phyloP scores from a whole-genome alignment of 2,113 vertebrate genomes.

The Oceanites oceanicus region DNA sequence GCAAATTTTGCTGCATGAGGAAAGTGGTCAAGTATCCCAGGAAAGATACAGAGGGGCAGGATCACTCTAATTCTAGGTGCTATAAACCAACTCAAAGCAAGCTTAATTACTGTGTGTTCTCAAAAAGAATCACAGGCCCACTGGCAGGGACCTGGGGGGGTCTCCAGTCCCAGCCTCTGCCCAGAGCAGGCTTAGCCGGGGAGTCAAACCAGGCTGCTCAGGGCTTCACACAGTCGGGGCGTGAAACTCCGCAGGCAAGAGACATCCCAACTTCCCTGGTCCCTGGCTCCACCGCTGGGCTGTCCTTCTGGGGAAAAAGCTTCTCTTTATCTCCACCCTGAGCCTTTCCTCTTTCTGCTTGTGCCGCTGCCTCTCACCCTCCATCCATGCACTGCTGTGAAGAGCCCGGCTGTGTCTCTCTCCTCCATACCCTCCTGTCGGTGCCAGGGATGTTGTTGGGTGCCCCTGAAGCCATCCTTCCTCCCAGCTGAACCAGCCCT shows the following conservation, averaged over 20 bases:
- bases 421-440: rapidly evolving
- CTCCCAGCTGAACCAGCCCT: no score
- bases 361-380: neutral
- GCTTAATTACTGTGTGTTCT: neutral
- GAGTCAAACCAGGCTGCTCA: neutral
- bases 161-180: neutral
- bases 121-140: neutral
- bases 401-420: neutral
- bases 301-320: neutral
- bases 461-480: neutral
- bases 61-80: neutral
- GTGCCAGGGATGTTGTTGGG: neutral
- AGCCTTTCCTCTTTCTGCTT: neutral
- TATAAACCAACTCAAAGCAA: neutral
- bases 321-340: neutral
- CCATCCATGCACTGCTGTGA: neutral
- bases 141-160: neutral
- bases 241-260: neutral
- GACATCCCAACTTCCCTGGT: neutral
- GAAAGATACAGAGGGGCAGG: neutral
- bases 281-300: rapidly evolving
- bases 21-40: neutral
- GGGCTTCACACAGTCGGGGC: neutral
- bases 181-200: neutral
- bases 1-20: neutral